A percentile compares a stretch with the other conserved stretches of the same genome.
phyloP scores from a whole-genome alignment of 1,140 invertebrate genomes.

The Drosophila murphyi region DNA sequence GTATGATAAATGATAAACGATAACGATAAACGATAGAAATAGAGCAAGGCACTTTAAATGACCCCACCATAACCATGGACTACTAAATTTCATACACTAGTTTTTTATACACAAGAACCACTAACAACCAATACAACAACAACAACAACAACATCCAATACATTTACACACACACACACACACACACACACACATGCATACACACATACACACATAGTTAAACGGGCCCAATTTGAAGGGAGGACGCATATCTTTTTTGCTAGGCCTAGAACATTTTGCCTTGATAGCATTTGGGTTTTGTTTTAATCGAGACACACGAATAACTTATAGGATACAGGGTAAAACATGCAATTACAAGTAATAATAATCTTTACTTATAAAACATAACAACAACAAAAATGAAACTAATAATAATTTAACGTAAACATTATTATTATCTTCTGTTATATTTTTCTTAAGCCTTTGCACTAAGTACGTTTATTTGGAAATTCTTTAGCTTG shows the following conservation, averaged over 20 bases:
- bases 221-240: slow-evolving; percentile 63
- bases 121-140: slow-evolving; percentile 33
- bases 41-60: slow-evolving; percentile 67
- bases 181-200: slow-evolving; percentile 44
- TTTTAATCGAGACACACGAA: slow-evolving; percentile 63
- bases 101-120: slow-evolving; percentile 58
- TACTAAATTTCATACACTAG: slow-evolving; percentile 77
- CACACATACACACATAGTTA: slow-evolving; percentile 61
- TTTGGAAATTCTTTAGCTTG: slow-evolving; percentile 56
- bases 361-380: slow-evolving; percentile 42
- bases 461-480: slow-evolving; percentile 61
- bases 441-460: slow-evolving; percentile 49
- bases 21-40: slow-evolving; percentile 59
- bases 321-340: slow-evolving; percentile 84
- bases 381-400: slow-evolving; percentile 31
- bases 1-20: slow-evolving; percentile 51
- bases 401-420: slow-evolving; percentile 38
- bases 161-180: slow-evolving; percentile 18
- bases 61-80: slow-evolving; percentile 80
- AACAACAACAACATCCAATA: slow-evolving; percentile 45
- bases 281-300: slow-evolving; percentile 64
- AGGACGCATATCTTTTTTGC: slow-evolving; percentile 72
- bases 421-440: slow-evolving; percentile 38
- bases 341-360: slow-evolving; percentile 81
- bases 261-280: slow-evolving; percentile 71